Base-by-base conservation (phyloP, 2,113 vertebrate species). In the Platysteira castanea region DNA sequence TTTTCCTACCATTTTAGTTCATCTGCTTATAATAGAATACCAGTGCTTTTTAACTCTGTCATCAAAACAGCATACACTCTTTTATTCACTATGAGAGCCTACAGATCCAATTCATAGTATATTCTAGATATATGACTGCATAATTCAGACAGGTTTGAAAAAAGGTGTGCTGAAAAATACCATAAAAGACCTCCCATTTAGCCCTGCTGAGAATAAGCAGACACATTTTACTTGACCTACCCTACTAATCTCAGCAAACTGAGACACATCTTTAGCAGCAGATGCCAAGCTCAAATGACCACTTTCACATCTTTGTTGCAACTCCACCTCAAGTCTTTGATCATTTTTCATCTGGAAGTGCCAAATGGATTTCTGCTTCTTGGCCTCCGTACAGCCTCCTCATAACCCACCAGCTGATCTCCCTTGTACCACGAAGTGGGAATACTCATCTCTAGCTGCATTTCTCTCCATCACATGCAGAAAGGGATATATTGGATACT, bases 281-380 rank as follows among this genome's bases (percentile, higher is more conserved):
- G 85, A 94, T 90, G 61, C 53, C 90, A 88, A 96, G 74, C 47
- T 94, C 95, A 95, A 88, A 95, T 80, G 35, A 93, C 81, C 30
- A 74, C 78, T 74, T 95, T 14, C 53, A 94, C 87, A 83, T 70
- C 59, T 74, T 91, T 50, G 44, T 2, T 76, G 42, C 42, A 74
- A 75, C n/a, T 87, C 75, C 78, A 94, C 67, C 56, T 73, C 84
- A 75, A 90, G 70, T 52, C 90, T 94, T 92, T 77, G 54, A 93
- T 77, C 13, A 47, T 86, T 94, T 87, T 73, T 88, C 13, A 3
- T 64, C 63, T 84, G 64, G 28, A 80, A 90, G 52, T 63, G 73
- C 47, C 53, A 83, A 93, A 75, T 1, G 3, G 84, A 89, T 91
- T 78, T 84, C 52, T 78, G 49, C 35, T 67, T n/a, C 70, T 61